Conservation (phyloP, 2,113 vertebrate genomes). For the Pseudonaja textilis region DNA sequence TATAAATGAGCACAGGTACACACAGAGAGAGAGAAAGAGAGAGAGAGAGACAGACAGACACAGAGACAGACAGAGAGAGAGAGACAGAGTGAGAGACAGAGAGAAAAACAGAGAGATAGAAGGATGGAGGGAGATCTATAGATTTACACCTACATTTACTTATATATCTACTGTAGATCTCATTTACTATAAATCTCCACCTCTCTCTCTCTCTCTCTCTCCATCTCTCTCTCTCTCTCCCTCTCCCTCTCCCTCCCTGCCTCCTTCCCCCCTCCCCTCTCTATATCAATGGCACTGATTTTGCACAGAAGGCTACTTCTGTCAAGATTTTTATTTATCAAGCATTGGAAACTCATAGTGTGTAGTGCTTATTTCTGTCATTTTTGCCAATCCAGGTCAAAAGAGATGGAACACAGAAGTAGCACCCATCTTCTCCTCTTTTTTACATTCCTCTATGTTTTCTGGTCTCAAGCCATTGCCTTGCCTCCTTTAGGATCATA, state of each 20-base stretch:
- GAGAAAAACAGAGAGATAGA: rapidly evolving
- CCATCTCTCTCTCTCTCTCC: too few species aligned
- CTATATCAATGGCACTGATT: neutral
- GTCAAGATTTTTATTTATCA: neutral
- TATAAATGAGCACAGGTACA: neutral
- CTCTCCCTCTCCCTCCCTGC: too few species aligned
- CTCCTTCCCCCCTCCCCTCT: too few species aligned
- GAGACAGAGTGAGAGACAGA: too few species aligned
- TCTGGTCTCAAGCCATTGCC: constrained; percentile 78
- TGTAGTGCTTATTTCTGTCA: neutral
- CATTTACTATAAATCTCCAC: neutral
- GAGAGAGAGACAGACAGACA: too few species aligned
- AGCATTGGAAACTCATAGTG: neutral
- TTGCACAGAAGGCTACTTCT: neutral
- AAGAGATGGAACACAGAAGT: constrained; percentile 83
- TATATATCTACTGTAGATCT: neutral
- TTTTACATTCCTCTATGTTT: constrained; percentile 77
- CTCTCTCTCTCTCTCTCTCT: too few species aligned
- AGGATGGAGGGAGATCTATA: neutral
- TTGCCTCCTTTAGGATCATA: constrained; percentile 71
- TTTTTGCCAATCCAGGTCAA: constrained; percentile 56
- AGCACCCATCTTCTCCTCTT: constrained; percentile 80
- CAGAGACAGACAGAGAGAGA: rapidly evolving
- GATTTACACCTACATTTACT: neutral
- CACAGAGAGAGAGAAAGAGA: too few species aligned